Conservation (phyloP, 1,140 invertebrate genomes). For the Acromyrmex echinatior region DNA sequence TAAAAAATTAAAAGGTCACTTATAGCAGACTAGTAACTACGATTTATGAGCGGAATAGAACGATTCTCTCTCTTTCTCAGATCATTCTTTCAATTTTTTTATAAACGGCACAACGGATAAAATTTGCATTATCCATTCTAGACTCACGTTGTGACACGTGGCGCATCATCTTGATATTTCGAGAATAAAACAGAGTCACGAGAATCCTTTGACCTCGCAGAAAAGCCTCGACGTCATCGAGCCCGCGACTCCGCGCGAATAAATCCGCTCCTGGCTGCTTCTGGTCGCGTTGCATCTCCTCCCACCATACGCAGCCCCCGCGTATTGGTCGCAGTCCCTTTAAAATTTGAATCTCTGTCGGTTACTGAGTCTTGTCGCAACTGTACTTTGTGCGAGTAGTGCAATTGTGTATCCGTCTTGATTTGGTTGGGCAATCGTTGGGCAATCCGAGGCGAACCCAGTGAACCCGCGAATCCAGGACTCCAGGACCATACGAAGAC, state of each 20-base stretch:
- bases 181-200: too few species aligned
- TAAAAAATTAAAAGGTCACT: not conserved
- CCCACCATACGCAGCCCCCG: constrained; percentile 47
- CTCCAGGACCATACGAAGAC: not conserved
- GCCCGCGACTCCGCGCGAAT: not conserved
- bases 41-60: not conserved
- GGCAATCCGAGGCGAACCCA: not conserved
- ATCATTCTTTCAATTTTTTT: not conserved
- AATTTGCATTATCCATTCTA: too few species aligned
- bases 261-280: not conserved
- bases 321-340: constrained; percentile 48
- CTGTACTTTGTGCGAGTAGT: not conserved
- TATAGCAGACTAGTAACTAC: not conserved
- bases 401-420: not conserved
- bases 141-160: not conserved
- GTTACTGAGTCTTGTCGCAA: constrained; percentile 26
- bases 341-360: constrained; percentile 72
- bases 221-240: not conserved
- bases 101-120: not conserved
- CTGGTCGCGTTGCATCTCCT: constrained; percentile 4
- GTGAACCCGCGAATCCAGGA: not conserved
- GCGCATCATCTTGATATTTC: too few species aligned
- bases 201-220: not conserved
- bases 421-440: not conserved
- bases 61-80: not conserved